These are phyloP conservation scores for Carposina sasakii DNA, from an alignment of 1,140 invertebrate genomes.

Conservation along the genomic window DNA sequence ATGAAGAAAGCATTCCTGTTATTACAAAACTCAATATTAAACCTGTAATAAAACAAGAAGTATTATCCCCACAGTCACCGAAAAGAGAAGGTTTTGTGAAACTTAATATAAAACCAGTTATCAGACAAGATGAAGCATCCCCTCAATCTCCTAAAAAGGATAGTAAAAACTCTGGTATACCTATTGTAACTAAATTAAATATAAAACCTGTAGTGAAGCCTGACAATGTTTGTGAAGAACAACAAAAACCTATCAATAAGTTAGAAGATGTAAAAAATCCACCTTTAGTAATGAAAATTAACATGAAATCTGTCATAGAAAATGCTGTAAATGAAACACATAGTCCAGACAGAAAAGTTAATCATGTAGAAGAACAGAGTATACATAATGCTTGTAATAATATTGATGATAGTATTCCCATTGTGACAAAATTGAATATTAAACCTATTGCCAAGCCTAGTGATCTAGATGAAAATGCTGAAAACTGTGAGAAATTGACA, in stretches of 20 bases:
- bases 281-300: slow-evolving; percentile 64
- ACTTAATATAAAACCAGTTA: slow-evolving; percentile 60
- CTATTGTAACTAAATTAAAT: slow-evolving; percentile 27
- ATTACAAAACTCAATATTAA: slow-evolving; percentile 60
- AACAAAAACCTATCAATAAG: slow-evolving; percentile 34
- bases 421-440: slow-evolving; percentile 34
- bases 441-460: slow-evolving; percentile 26
- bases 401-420: slow-evolving; percentile 30
- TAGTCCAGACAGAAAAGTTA: slow-evolving; percentile 11
- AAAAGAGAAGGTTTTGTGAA: slow-evolving; percentile 53
- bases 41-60: slow-evolving; percentile 49
- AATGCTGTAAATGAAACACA: slow-evolving; percentile 33
- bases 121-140: slow-evolving; percentile 38
- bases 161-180: no score
- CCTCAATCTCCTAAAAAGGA: no score
- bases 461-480: not conserved
- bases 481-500: not conserved
- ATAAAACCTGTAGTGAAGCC: slow-evolving; percentile 30
- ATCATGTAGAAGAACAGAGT: slow-evolving; percentile 18
- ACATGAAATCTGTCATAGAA: slow-evolving; percentile 49
- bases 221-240: slow-evolving; percentile 22
- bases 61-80: slow-evolving; percentile 37
- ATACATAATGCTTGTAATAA: slow-evolving; percentile 36
- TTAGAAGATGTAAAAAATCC: slow-evolving; percentile 52
- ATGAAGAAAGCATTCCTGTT: slow-evolving; percentile 49